Evolutionary conservation across 2,888 invertebrate genomes (phyloP).

Genomic region (Sialis lutaria): DNA sequence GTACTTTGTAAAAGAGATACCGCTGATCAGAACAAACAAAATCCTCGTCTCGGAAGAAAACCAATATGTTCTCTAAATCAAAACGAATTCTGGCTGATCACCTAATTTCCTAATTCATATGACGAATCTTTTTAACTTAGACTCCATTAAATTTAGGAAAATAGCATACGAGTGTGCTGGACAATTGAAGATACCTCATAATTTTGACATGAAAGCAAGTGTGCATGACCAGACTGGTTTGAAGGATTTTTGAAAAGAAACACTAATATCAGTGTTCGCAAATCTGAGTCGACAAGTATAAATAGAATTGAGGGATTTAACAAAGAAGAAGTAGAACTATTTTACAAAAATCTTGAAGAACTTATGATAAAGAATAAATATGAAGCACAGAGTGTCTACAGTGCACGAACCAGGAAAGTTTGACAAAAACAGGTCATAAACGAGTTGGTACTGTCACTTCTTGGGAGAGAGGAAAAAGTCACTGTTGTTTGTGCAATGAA

Average conservation of each 20-base stretch:
- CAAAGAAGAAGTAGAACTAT: not conserved
- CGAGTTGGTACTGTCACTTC: constrained; percentile 5
- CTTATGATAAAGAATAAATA: not conserved
- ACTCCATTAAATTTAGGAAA: not conserved
- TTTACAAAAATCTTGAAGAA: not conserved
- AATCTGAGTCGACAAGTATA: not conserved
- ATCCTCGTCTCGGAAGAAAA: not conserved
- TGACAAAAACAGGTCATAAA: constrained; percentile 5
- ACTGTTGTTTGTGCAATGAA: constrained; percentile 3
- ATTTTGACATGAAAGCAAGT: not conserved
- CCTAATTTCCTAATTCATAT: not conserved
- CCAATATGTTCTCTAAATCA: not conserved
- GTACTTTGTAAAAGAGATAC: constrained; percentile 1
- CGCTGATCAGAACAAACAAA: not conserved
- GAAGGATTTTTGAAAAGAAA: not conserved
- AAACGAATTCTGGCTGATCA: constrained; percentile 1
- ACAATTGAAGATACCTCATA: not conserved
- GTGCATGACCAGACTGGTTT: not conserved
- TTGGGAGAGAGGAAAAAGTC: constrained; percentile 5
- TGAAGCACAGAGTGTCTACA: constrained; percentile 2
- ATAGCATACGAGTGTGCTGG: not conserved
- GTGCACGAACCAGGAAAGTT: constrained; percentile 6
- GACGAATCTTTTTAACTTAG: not conserved
- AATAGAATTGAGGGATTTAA: not conserved
- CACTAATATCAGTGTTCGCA: not conserved